A percentile compares a stretch with the other conserved stretches of the same genome.
These are phyloP conservation scores for Pogonomyrmex barbatus DNA, from an alignment of 1,140 invertebrate species.

Conservation along the genomic window DNA sequence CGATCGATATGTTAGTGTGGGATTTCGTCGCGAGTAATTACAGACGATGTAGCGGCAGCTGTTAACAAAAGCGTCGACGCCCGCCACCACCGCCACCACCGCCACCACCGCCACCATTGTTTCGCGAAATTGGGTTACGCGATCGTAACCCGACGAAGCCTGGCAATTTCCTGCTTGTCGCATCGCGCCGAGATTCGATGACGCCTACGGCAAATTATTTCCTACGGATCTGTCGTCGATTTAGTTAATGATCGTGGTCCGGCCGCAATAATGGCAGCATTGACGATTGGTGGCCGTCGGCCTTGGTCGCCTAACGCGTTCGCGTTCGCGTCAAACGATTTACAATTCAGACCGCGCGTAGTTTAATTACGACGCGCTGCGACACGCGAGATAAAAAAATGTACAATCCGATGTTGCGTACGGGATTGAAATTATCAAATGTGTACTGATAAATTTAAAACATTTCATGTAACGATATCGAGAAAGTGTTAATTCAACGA, in stretches of 20 bases:
- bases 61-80: conserved; percentile 61
- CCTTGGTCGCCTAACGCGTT: not conserved
- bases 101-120: conserved; percentile 56
- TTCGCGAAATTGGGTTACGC: conserved; percentile 67
- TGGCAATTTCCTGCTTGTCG: conserved; percentile 71
- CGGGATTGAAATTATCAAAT: not conserved
- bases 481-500: not conserved
- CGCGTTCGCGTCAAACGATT: not conserved
- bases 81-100: conserved; percentile 20
- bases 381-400: conserved; percentile 24
- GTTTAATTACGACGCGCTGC: not conserved
- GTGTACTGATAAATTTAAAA: not conserved
- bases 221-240: conserved; percentile 58
- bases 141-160: conserved; percentile 67
- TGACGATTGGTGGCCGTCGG: conserved; percentile 31
- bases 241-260: conserved; percentile 66
- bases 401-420: not conserved
- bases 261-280: conserved; percentile 52
- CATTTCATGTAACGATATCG: not conserved
- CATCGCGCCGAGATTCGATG: conserved; percentile 62
- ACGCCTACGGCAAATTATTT: conserved; percentile 71
- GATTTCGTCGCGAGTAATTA: conserved; percentile 75
- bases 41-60: conserved; percentile 33
- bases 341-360: conserved; percentile 9
- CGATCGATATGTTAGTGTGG: conserved; percentile 57